phyloP scores from a whole-genome alignment of 2,113 vertebrate species.

The Scalopus aquaticus region DNA sequence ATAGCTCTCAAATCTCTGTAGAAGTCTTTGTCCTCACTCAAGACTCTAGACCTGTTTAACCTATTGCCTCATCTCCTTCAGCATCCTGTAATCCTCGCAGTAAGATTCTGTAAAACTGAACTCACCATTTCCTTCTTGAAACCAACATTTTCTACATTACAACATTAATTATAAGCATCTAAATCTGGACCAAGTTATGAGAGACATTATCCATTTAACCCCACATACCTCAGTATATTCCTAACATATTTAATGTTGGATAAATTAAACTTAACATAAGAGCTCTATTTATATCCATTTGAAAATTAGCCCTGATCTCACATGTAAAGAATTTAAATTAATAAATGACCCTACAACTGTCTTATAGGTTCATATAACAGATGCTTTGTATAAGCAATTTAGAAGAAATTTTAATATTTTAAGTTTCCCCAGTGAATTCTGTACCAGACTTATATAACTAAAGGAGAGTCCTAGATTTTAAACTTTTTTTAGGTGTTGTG shows the following conservation, averaged over 20 bases:
- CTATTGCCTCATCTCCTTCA: background rate
- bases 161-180: background rate
- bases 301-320: background rate
- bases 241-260: background rate
- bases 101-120: background rate
- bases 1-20: background rate
- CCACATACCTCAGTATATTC: background rate
- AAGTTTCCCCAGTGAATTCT: background rate
- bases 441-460: conserved; percentile 44
- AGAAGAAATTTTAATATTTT: background rate
- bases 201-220: background rate
- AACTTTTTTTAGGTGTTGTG: background rate
- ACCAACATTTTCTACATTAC: background rate
- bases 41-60: background rate
- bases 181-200: background rate
- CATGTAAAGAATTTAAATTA: background rate
- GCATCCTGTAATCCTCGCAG: background rate
- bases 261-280: background rate
- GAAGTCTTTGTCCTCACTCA: background rate
- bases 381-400: background rate
- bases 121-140: background rate
- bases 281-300: background rate
- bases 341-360: background rate
- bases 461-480: conserved; percentile 6
- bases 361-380: background rate